phyloP scores from a whole-genome alignment of 2,113 vertebrate genomes.

The Vidua macroura region DNA sequence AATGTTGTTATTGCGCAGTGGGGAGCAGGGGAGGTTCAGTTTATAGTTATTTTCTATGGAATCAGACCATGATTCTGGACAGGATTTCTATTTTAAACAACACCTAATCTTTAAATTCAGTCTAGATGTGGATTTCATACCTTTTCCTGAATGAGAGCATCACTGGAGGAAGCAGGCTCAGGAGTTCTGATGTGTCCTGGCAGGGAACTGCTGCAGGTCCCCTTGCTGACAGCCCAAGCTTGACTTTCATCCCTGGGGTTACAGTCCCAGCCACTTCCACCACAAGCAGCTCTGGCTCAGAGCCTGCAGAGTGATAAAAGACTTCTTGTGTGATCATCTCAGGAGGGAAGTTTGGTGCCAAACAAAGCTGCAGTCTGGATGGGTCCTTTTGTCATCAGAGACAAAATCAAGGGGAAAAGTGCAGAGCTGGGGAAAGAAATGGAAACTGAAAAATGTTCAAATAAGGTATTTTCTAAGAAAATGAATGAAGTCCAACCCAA shows the following conservation, averaged over 20 bases:
- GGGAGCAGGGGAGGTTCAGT: neutral
- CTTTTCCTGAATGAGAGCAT: conserved; percentile 18
- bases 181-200: conserved; percentile 32
- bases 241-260: neutral
- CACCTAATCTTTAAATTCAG: neutral
- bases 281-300: conserved; percentile 34
- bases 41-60: conserved; percentile 6
- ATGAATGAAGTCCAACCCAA: neutral
- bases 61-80: neutral
- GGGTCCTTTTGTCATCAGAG: conserved; percentile 5
- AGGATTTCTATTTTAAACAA: conserved; percentile 13
- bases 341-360: conserved; percentile 27
- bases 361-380: conserved; percentile 48
- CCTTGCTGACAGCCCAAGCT: conserved; percentile 11
- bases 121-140: conserved; percentile 45
- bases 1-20: neutral
- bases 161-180: neutral
- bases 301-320: conserved; percentile 28
- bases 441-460: neutral
- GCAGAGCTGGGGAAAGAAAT: neutral
- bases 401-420: conserved; percentile 14
- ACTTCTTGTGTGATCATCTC: conserved; percentile 47
- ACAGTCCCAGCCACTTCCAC: conserved; percentile 14
- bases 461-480: conserved; percentile 7
- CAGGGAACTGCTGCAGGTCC: conserved; percentile 11